These are phyloP conservation scores for Ditylenchus weischeri DNA, from an alignment of 2,888 invertebrate species.

Conservation along the genomic window DNA sequence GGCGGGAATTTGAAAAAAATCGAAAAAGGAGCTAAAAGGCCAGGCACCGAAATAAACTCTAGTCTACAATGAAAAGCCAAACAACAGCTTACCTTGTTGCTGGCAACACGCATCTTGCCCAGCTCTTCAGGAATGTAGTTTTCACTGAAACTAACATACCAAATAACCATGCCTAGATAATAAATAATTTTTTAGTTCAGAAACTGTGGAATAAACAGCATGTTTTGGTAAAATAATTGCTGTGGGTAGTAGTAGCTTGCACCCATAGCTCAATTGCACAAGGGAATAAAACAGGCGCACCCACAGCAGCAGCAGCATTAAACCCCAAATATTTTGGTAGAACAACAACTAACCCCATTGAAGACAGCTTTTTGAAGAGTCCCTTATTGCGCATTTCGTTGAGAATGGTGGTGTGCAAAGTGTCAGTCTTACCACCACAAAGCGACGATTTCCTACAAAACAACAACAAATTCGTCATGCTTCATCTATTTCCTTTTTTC, in stretches of 20 bases:
- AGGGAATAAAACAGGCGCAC: background rate
- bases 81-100: background rate
- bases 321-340: background rate
- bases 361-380: conserved; percentile 25
- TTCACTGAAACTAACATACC: background rate
- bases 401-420: conserved; percentile 35
- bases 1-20: too few relatives aligned
- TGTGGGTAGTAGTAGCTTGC: too few relatives aligned
- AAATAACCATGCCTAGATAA: too few relatives aligned
- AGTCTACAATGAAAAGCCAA: too few relatives aligned
- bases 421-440: background rate
- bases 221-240: too few relatives aligned
- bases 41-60: too few relatives aligned
- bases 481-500: too few relatives aligned
- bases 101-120: conserved; percentile 13
- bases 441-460: conserved; percentile 4
- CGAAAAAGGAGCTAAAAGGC: too few relatives aligned
- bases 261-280: background rate
- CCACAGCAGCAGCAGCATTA: background rate
- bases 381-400: conserved; percentile 34
- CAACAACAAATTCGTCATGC: too few relatives aligned
- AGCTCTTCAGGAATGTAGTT: conserved; percentile 17
- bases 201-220: too few relatives aligned
- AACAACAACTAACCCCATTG: conserved; percentile 12
- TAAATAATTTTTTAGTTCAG: too few relatives aligned